Base-by-base conservation (phyloP, 2,113 vertebrate genomes). In the Rousettus leschenaultii region DNA sequence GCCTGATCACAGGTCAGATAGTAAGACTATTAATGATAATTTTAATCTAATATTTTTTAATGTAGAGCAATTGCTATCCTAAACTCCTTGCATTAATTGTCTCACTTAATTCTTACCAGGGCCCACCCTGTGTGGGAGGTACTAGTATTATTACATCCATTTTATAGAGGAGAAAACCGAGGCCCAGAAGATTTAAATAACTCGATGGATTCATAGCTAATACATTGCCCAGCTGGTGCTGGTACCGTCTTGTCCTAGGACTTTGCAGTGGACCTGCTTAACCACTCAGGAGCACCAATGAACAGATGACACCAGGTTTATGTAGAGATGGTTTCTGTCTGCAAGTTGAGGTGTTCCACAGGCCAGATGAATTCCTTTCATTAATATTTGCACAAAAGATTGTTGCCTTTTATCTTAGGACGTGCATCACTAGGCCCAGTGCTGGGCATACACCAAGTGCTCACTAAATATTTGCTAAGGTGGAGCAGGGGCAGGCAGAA, bases 101-200 rank as follows among this genome's bases (percentile, higher is more conserved):
- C 26, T 86, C 68, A 43, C 78, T 95, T 83, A 82, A 63, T 83
- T 65, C 53, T 93, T 93, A 75, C 30, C 73, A 79, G 88, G 68
- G 59, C n/a, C 16, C 13, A 59, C 26, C 35, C 28, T 57, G 18
- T 61, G 63, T 66, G 38, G 16, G 24, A 68, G 45, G 28, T 89
- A 19, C 1, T 71, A 43, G 28, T 68, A 51, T 53, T 57, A 45
- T 66, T 10, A 51, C 14, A 40, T 86, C 33, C 28, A n/a, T 92
- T 96, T 92, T 75, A 61, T 2, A 96, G 48, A 89, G 4, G 77
- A 66, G 30, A 79, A 74, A 89, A 88, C 7, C n/a, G 73, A 95
- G 73, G 15, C 16, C 74, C 53, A 26, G 61, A 88, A 43, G 3
- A 45, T 77, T 94, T 94, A 40, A 61, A n/a, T 73, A 55, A 33